Conservation (phyloP, 1,140 invertebrate species). For the Augochlora pura region DNA sequence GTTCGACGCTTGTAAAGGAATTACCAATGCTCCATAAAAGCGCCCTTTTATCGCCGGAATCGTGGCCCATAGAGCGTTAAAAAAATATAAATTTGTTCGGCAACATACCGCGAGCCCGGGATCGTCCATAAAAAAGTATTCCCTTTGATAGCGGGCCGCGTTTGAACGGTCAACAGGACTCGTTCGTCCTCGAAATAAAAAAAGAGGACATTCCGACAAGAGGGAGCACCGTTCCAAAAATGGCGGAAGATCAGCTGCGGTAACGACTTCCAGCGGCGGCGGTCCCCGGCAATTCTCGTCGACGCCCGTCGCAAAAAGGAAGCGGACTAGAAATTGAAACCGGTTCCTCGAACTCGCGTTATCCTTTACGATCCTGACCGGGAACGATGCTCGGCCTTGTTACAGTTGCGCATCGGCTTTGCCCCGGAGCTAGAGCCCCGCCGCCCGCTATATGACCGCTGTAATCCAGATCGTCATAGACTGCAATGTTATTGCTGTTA, state of each 20-base stretch:
- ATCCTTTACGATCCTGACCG: slow-evolving; percentile 14
- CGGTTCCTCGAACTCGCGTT: slow-evolving; percentile 5
- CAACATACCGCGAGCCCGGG: too few relatives aligned
- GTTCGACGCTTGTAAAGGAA: too few relatives aligned
- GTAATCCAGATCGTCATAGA: slow-evolving; percentile 23
- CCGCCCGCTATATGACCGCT: background rate
- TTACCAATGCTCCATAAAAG: too few relatives aligned
- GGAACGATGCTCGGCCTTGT: background rate
- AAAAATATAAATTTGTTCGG: too few relatives aligned
- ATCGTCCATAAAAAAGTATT: too few relatives aligned
- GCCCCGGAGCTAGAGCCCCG: background rate
- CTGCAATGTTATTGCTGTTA: slow-evolving; percentile 34
- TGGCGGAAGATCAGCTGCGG: background rate
- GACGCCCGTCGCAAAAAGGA: background rate
- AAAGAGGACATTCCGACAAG: background rate
- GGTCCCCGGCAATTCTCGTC: slow-evolving; percentile 6
- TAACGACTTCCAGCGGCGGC: background rate
- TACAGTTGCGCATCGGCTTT: background rate
- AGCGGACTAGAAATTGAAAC: slow-evolving; percentile 15
- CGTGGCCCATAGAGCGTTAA: too few relatives aligned
- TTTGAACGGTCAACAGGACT: too few relatives aligned
- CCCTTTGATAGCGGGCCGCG: too few relatives aligned
- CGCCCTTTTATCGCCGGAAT: too few relatives aligned
- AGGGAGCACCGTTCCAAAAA: background rate
- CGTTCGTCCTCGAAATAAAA: background rate